These are phyloP conservation scores for Drymodes brunneopygia DNA, from an alignment of 2,113 vertebrate genomes.

Conservation along the genomic window DNA sequence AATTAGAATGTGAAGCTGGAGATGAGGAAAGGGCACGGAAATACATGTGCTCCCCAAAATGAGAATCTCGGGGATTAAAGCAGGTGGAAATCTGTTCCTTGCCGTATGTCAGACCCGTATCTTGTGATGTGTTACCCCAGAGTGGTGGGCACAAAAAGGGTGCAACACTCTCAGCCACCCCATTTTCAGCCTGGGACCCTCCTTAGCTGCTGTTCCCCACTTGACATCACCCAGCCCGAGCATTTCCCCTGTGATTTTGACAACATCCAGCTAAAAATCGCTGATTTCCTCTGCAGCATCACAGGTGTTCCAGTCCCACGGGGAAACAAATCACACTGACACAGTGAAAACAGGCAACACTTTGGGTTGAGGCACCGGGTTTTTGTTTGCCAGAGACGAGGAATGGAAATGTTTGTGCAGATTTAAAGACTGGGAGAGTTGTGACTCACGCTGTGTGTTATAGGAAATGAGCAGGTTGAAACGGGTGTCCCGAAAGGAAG, in stretches of 20 bases:
- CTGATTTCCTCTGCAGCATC: neutral
- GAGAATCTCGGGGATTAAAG: neutral
- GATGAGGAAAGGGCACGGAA: neutral
- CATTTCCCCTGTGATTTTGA: neutral
- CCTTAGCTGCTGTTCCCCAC: too few species aligned
- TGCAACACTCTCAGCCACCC: neutral
- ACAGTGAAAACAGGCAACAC: neutral
- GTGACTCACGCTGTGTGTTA: neutral
- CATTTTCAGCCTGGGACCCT: neutral
- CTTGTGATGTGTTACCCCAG: neutral
- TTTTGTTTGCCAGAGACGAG: neutral
- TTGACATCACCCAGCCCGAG: neutral
- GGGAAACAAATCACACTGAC: fast-evolving
- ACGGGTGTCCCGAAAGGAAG: neutral
- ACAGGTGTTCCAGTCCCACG: fast-evolving
- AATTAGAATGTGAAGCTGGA: neutral
- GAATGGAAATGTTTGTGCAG: neutral
- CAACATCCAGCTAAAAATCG: neutral
- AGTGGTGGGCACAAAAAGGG: neutral
- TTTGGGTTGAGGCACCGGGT: neutral
- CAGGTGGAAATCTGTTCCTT: neutral
- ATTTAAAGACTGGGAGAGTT: neutral
- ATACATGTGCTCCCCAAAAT: neutral
- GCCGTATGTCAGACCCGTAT: fast-evolving
- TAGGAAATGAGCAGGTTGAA: neutral